These are phyloP conservation scores for Bagarius yarrelli DNA, from an alignment of 2,113 vertebrate species.

Conservation along the genomic window DNA sequence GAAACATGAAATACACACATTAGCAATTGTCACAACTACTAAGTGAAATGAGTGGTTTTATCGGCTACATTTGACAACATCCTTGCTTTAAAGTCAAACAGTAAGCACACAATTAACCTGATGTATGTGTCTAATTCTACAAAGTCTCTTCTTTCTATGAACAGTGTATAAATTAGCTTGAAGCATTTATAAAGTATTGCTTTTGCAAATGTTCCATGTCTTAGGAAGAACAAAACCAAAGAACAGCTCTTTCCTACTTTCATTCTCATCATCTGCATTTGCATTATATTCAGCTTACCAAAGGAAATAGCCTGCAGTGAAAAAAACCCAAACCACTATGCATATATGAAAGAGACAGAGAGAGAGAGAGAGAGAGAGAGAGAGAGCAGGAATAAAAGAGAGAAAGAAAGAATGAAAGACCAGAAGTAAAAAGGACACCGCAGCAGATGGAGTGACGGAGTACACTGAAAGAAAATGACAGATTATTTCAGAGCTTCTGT, in stretches of 20 bases:
- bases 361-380: slow-evolving; percentile 30
- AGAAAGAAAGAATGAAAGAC: slow-evolving; percentile 42
- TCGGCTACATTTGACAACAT: neutral
- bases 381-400: slow-evolving; percentile 17
- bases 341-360: slow-evolving; percentile 46
- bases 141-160: slow-evolving; percentile 7
- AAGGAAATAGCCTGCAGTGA: slow-evolving; percentile 55
- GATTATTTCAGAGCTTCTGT: slow-evolving; percentile 52
- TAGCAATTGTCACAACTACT: neutral
- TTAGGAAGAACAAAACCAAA: slow-evolving; percentile 42
- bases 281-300: slow-evolving; percentile 57
- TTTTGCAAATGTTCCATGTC: slow-evolving; percentile 25
- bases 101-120: neutral
- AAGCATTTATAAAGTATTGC: slow-evolving; percentile 25
- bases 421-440: slow-evolving; percentile 42
- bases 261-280: slow-evolving; percentile 48
- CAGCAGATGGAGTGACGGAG: slow-evolving; percentile 41
- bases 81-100: neutral
- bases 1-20: neutral
- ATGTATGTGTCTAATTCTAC: neutral
- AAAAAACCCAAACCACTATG: slow-evolving; percentile 47
- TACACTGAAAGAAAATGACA: slow-evolving; percentile 50
- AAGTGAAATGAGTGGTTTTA: neutral
- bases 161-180: neutral
- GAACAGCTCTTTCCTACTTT: slow-evolving; percentile 46